phyloP scores from a whole-genome alignment of 2,797 vertebrate genomes.

The Hypotaenidia philippensis region DNA sequence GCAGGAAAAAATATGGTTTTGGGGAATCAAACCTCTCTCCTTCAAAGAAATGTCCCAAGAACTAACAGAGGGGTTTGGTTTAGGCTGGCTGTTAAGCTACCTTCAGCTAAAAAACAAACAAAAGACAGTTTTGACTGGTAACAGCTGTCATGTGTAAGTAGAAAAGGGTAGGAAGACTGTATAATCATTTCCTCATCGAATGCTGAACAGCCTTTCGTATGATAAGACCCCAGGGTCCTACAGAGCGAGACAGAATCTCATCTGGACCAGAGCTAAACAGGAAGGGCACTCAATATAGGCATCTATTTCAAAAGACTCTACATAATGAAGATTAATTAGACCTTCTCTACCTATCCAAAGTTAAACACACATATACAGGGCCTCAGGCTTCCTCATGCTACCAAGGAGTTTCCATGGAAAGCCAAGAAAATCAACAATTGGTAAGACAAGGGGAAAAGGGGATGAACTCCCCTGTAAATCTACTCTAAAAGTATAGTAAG shows the following conservation, averaged over 20 bases:
- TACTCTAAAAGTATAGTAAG: not conserved
- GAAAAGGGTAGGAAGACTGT: not conserved
- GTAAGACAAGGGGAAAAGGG: not conserved
- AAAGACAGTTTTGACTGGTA: not conserved
- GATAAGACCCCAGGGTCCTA: constrained; percentile 60
- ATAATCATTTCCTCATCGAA: constrained; percentile 53
- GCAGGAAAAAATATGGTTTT: not conserved
- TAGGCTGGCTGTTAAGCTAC: not conserved
- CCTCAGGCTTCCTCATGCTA: not conserved
- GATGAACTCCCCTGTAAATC: not conserved
- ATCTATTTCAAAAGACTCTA: constrained; percentile 58
- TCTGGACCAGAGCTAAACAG: constrained; percentile 62
- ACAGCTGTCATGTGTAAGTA: constrained; percentile 23
- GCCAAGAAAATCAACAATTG: not conserved
- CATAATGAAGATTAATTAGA: constrained; percentile 78
- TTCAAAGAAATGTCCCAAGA: not conserved
- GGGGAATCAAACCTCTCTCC: not conserved
- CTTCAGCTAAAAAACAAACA: not conserved
- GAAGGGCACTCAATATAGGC: constrained; percentile 52
- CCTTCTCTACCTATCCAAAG: constrained; percentile 24
- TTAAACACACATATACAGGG: constrained; percentile 48
- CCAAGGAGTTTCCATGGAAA: not conserved
- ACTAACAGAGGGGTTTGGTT: not conserved
- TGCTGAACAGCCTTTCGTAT: constrained; percentile 5
- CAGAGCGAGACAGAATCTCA: constrained; percentile 58